phyloP scores from a whole-genome alignment of 2,113 vertebrate genomes.

The Amphiprion percula region DNA sequence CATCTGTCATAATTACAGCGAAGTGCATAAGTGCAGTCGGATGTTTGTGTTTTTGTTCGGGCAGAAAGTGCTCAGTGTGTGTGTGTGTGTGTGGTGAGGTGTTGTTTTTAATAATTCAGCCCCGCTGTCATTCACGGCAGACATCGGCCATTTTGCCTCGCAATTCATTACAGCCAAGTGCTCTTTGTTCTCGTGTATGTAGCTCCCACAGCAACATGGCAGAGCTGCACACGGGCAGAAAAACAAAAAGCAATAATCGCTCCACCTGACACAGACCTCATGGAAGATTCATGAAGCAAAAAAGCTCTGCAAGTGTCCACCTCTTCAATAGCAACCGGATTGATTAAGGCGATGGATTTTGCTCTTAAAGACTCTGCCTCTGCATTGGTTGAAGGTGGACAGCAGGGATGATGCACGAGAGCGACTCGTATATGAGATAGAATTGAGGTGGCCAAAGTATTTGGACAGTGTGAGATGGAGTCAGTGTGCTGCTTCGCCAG shows the following conservation, averaged over 20 bases:
- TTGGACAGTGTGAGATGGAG: slow-evolving; percentile 48
- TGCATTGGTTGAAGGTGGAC: slow-evolving; percentile 11
- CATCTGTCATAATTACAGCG: background rate
- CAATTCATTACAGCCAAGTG: slow-evolving; percentile 75
- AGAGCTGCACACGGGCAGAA: slow-evolving; percentile 56
- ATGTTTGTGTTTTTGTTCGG: slow-evolving; percentile 15
- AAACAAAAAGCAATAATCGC: slow-evolving; percentile 37
- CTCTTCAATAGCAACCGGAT: slow-evolving; percentile 42
- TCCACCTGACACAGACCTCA: slow-evolving; percentile 41
- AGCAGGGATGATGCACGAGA: background rate
- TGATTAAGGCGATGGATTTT: slow-evolving; percentile 49
- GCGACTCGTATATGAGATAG: background rate
- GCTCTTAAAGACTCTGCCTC: slow-evolving; percentile 24
- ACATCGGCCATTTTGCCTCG: slow-evolving; percentile 80
- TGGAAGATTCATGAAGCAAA: slow-evolving; percentile 46
- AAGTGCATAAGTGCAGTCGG: background rate
- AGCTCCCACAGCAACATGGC: slow-evolving; percentile 60
- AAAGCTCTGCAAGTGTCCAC: slow-evolving; percentile 21
- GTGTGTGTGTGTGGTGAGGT: slow-evolving; percentile 6
- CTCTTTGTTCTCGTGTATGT: slow-evolving; percentile 70
- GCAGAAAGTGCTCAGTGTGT: slow-evolving; percentile 17
- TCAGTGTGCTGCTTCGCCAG: slow-evolving; percentile 38
- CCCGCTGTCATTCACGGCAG: slow-evolving; percentile 64
- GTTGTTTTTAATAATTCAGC: slow-evolving; percentile 67
- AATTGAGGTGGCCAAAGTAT: slow-evolving; percentile 46